Percentiles rank a stretch among this genome's conserved stretches.
These are phyloP conservation scores for Ephestia elutella DNA, from an alignment of 1,140 invertebrate genomes.

Conservation along the genomic window DNA sequence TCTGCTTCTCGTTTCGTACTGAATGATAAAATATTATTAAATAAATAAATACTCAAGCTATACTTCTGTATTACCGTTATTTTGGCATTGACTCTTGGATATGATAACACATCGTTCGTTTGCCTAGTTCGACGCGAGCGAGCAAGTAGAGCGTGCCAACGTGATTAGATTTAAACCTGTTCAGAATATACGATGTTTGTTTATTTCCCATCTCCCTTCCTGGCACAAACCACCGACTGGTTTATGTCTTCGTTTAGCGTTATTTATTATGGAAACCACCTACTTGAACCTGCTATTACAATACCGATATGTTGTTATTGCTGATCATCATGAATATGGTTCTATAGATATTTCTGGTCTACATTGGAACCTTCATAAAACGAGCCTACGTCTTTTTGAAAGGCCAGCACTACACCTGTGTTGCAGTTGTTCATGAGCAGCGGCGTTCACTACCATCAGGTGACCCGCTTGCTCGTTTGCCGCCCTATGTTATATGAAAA, in stretches of 20 bases:
- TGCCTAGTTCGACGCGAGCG: neutral
- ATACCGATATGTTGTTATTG: neutral
- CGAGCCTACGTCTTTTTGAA: too few species aligned
- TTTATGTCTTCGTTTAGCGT: too few species aligned
- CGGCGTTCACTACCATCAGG: too few species aligned
- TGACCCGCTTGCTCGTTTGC: too few species aligned
- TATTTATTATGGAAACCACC: neutral
- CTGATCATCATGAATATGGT: neutral
- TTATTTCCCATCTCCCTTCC: neutral
- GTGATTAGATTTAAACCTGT: conserved; percentile 2
- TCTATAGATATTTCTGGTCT: neutral
- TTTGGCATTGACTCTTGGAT: neutral
- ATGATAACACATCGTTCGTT: neutral
- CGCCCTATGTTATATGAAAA: too few species aligned
- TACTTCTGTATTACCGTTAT: neutral
- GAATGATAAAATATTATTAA: too few species aligned
- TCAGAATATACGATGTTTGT: neutral
- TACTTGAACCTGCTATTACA: neutral
- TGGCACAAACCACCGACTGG: neutral
- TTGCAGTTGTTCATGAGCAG: too few species aligned
- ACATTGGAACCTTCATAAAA: too few species aligned
- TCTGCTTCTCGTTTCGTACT: too few species aligned
- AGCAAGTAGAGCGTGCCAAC: neutral
- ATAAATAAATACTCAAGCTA: neutral
- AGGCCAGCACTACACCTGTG: too few species aligned